Evolutionary conservation across 1,140 invertebrate genomes (phyloP).

Genomic region (Caenorhabditis brenneri): DNA sequence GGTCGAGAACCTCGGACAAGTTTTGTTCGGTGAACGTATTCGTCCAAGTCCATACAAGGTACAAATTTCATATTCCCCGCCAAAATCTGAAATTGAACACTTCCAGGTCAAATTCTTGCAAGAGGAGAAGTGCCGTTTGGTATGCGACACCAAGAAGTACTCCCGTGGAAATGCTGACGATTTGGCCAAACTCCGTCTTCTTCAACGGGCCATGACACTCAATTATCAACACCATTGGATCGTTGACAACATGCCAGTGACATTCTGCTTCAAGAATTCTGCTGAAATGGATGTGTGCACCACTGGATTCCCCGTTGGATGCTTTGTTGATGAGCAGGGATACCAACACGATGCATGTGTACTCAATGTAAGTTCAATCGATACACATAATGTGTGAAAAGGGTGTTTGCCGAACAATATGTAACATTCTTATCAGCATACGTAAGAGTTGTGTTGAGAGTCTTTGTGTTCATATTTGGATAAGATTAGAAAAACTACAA

Average conservation of each 20-base stretch:
- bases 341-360: conserved; percentile 77
- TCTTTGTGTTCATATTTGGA: too few species aligned
- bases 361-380: conserved; percentile 73
- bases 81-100: background rate
- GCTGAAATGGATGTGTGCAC: conserved; percentile 83
- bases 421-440: too few species aligned
- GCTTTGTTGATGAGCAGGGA: conserved; percentile 77
- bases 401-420: too few species aligned
- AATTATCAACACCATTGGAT: conserved; percentile 98
- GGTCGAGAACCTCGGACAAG: conserved; percentile 95
- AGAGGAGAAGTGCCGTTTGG: conserved; percentile 77
- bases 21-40: conserved; percentile 96
- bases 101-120: conserved; percentile 76
- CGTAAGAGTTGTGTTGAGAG: too few species aligned
- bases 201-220: conserved; percentile 89
- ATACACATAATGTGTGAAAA: too few species aligned
- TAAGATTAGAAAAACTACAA: too few species aligned
- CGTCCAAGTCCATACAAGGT: conserved; percentile 86
- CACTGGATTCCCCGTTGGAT: conserved; percentile 97
- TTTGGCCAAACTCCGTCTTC: conserved; percentile 79
- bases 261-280: conserved; percentile 85
- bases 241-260: conserved; percentile 87
- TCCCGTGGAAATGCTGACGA: conserved; percentile 76
- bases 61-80: conserved; percentile 47
- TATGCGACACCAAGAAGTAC: conserved; percentile 80